Evolutionary conservation across 2,797 vertebrate genomes (phyloP).

Genomic region (Muscicapa striata): DNA sequence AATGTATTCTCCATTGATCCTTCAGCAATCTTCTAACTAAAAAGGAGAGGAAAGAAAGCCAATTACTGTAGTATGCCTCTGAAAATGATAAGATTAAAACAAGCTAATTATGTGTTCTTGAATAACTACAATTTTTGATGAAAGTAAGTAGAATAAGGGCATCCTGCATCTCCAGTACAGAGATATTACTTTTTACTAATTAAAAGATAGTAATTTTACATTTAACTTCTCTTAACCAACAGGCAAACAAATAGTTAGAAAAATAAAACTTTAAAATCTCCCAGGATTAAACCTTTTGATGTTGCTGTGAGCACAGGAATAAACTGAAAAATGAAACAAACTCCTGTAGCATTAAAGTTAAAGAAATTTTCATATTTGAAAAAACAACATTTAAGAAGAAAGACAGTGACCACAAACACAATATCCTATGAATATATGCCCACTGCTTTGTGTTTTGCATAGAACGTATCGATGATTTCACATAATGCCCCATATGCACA

Average conservation of each 20-base stretch:
- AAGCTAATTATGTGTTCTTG: slow-evolving; percentile 77
- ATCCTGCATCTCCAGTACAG: slow-evolving; percentile 45
- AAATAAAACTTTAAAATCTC: slow-evolving; percentile 44
- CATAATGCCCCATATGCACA: background rate
- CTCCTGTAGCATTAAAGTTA: background rate
- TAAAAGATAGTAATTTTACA: slow-evolving; percentile 58
- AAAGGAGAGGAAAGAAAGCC: slow-evolving; percentile 76
- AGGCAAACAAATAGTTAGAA: slow-evolving; percentile 35
- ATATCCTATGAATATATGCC: background rate
- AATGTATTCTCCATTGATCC: slow-evolving; percentile 77
- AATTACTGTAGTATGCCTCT: slow-evolving; percentile 78
- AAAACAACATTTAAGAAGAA: background rate
- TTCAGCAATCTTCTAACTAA: slow-evolving; percentile 74
- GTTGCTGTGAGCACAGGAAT: background rate
- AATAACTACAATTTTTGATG: slow-evolving; percentile 77
- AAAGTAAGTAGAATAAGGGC: slow-evolving; percentile 70
- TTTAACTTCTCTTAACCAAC: slow-evolving; percentile 34
- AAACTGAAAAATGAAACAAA: background rate
- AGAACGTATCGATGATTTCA: background rate
- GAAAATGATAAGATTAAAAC: slow-evolving; percentile 81
- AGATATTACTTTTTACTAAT: slow-evolving; percentile 67
- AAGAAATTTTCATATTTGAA: background rate
- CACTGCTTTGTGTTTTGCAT: background rate
- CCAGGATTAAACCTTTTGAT: slow-evolving; percentile 1
- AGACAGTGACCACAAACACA: background rate